Percentiles rank a stretch among this genome's conserved stretches.
These are phyloP conservation scores for Goniozus legneri DNA, from an alignment of 1,140 invertebrate species.

Conservation along the genomic window DNA sequence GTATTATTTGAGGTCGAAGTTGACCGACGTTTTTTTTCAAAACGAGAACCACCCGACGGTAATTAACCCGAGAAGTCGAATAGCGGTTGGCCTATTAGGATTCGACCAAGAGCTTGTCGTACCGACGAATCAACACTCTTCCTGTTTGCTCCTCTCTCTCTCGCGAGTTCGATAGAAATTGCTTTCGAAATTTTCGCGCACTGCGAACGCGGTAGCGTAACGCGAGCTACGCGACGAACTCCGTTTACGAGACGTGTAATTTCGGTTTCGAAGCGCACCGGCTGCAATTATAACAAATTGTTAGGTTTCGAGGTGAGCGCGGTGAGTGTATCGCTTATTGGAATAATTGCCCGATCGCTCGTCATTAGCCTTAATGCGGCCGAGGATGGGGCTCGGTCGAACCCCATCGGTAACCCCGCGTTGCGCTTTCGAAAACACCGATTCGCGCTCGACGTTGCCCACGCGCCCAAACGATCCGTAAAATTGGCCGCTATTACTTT, in stretches of 20 bases:
- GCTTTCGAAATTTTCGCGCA: too few species aligned
- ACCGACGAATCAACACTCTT: too few species aligned
- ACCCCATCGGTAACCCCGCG: constrained; percentile 16
- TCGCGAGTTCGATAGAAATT: too few species aligned
- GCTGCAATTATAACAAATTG: constrained; percentile 43
- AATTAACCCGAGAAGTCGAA: too few species aligned
- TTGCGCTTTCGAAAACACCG: constrained; percentile 24
- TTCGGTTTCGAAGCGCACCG: constrained; percentile 20
- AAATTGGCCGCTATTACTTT: constrained; percentile 25
- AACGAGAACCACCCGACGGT: too few species aligned
- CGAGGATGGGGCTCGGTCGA: constrained; percentile 3
- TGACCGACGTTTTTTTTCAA: too few species aligned
- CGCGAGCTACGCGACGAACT: too few species aligned
- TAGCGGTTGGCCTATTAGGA: too few species aligned
- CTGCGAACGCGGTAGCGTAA: too few species aligned
- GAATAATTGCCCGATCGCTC: constrained; percentile 31
- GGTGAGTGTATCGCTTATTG: constrained; percentile 23
- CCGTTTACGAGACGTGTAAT: constrained; percentile 17
- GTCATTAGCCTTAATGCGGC: constrained; percentile 43
- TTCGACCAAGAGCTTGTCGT: too few species aligned
- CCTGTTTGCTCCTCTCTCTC: too few species aligned
- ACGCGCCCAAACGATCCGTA: constrained; percentile 16
- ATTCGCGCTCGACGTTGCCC: constrained; percentile 11
- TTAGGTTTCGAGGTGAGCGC: constrained; percentile 30
- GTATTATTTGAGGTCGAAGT: too few species aligned